A percentile compares a stretch with the other conserved stretches of the same genome.
Evolutionary conservation across 2,113 vertebrate genomes (phyloP).

Genomic region (Brachypodius melanocephalos): DNA sequence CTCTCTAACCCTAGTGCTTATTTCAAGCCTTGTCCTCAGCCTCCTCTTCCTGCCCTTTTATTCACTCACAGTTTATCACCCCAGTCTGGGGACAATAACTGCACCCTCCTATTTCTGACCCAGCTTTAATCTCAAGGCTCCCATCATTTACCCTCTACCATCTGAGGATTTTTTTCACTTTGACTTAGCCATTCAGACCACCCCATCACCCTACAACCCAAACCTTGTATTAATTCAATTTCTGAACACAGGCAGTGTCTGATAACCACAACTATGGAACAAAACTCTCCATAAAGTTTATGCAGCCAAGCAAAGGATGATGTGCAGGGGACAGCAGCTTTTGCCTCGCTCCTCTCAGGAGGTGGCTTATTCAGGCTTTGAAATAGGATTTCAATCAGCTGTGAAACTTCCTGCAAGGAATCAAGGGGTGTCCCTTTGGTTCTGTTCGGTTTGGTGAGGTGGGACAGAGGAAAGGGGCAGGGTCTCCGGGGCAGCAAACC

Average conservation of each 20-base stretch:
- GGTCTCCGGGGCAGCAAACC: not conserved
- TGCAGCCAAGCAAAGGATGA: not conserved
- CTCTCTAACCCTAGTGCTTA: rapidly evolving
- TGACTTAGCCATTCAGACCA: not conserved
- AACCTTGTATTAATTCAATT: rapidly evolving
- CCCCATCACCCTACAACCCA: not conserved
- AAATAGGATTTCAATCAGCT: not conserved
- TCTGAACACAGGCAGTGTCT: not conserved
- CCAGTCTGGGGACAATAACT: not conserved
- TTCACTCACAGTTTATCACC: not conserved
- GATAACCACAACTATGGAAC: not conserved
- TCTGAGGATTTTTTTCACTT: not conserved
- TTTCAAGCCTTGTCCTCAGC: not conserved
- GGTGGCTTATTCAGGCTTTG: not conserved
- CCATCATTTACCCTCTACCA: not conserved
- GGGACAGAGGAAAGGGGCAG: rapidly evolving
- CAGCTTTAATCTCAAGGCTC: not conserved
- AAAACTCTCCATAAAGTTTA: not conserved
- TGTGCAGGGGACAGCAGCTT: not conserved
- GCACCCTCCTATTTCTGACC: not conserved
- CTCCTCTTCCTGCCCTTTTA: not conserved
- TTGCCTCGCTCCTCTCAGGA: rapidly evolving
- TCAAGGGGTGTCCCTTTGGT: rapidly evolving
- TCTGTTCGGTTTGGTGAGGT: not conserved
- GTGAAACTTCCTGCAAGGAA: not conserved